A percentile compares a stretch with the other conserved stretches of the same genome.
phyloP scores from a whole-genome alignment of 1,140 invertebrate genomes.

The Drosophila equinoxialis region DNA sequence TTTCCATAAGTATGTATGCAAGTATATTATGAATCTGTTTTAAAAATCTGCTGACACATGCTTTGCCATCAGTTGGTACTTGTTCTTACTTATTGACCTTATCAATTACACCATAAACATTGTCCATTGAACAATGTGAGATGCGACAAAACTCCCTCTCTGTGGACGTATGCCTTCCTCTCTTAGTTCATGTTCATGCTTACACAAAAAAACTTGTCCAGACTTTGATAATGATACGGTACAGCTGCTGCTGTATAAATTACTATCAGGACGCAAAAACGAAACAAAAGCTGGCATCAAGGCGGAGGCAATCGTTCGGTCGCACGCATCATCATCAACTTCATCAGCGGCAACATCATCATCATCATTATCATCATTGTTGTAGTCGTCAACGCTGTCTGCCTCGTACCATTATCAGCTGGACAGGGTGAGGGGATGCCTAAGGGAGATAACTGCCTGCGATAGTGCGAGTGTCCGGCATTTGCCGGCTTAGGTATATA shows the following conservation, averaged over 20 bases:
- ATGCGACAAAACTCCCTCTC: background rate
- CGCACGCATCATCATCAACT: background rate
- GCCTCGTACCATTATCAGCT: constrained; percentile 44
- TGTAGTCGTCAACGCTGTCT: constrained; percentile 9
- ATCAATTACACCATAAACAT: constrained; percentile 3
- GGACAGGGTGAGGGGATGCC: background rate
- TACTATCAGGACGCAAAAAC: constrained; percentile 63
- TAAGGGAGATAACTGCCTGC: constrained; percentile 45
- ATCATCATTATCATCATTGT: too few relatives aligned
- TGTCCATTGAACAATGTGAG: constrained; percentile 1
- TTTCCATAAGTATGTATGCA: background rate
- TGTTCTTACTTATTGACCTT: constrained; percentile 7
- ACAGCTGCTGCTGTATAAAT: constrained; percentile 74
- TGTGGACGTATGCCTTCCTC: background rate
- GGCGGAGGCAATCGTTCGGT: background rate
- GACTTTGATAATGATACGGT: constrained; percentile 67
- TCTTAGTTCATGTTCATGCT: background rate
- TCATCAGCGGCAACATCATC: too few relatives aligned
- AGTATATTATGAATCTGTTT: background rate
- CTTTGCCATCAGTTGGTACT: background rate
- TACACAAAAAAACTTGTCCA: constrained; percentile 43
- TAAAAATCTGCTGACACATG: constrained; percentile 6
- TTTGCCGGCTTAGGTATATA: constrained; percentile 39
- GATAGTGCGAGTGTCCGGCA: constrained; percentile 54
- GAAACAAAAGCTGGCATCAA: constrained; percentile 22